Evolutionary conservation across 35 echinoderm and acorn worm genomes (phyloP).

Genomic region (Apostichopus parvimensis): DNA sequence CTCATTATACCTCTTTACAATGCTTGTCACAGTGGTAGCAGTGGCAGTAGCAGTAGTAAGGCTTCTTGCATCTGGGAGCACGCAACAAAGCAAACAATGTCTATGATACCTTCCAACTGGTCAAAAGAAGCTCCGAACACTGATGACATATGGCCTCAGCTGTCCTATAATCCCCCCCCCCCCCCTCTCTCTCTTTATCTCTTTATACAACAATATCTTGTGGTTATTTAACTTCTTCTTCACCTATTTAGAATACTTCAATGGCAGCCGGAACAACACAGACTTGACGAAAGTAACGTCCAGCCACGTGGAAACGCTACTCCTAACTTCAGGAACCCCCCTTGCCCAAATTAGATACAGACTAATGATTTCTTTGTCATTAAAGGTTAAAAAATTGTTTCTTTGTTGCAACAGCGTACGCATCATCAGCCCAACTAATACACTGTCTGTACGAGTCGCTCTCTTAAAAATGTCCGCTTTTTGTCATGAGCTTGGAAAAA

Average conservation of each 20-base stretch:
- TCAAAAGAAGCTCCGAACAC: neutral
- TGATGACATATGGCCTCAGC: conserved; percentile 33
- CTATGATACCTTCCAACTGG: neutral
- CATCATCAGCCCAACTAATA: neutral
- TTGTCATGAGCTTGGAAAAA: too few species aligned
- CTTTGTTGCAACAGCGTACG: neutral
- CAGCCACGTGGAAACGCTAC: neutral
- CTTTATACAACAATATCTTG: conserved; percentile 33
- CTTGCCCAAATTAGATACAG: neutral
- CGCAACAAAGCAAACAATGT: conserved; percentile 32
- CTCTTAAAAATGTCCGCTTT: too few species aligned
- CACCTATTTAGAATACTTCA: neutral
- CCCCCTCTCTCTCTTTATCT: too few species aligned
- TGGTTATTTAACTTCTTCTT: conserved; percentile 2
- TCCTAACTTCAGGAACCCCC: neutral
- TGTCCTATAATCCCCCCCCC: neutral
- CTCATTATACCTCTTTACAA: neutral
- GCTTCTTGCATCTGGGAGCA: conserved; percentile 4
- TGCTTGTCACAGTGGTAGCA: neutral
- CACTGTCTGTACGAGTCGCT: too few species aligned
- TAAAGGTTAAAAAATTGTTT: neutral
- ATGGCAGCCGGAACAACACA: conserved; percentile 13
- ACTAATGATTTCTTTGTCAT: conserved; percentile 5
- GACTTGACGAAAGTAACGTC: neutral
- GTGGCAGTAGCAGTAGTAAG: neutral